Conservation (phyloP, 1,140 invertebrate species). For the Bilobella aurantiaca region DNA sequence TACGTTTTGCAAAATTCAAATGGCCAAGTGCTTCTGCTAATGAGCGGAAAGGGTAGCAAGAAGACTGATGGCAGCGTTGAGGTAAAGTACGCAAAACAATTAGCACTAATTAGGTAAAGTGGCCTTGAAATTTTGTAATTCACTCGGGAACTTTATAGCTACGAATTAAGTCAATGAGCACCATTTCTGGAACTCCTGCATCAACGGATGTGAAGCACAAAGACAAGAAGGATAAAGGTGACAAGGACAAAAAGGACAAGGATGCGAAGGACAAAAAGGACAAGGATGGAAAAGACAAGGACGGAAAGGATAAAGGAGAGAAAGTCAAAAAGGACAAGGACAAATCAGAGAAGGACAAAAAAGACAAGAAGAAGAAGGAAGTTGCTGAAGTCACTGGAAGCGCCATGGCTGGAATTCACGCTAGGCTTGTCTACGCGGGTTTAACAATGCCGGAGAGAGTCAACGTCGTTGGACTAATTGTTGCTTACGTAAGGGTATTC, state of each 20-base stretch:
- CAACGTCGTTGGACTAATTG: neutral
- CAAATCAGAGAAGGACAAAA: neutral
- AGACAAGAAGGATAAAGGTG: too few relatives aligned
- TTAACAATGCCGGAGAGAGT: neutral
- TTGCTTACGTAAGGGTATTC: neutral
- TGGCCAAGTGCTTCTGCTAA: neutral
- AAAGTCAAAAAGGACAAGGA: neutral
- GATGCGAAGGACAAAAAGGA: neutral
- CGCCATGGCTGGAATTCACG: neutral
- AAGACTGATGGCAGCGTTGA: too few relatives aligned
- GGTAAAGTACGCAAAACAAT: too few relatives aligned
- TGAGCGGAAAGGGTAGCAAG: constrained; percentile 4
- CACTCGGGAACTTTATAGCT: too few relatives aligned
- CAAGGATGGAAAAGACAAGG: neutral
- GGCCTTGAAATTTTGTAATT: too few relatives aligned
- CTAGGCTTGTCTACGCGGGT: neutral
- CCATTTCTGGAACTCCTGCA: too few relatives aligned
- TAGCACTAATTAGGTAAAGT: too few relatives aligned
- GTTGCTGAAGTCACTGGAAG: neutral
- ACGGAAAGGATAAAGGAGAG: neutral
- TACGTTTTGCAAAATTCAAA: neutral
- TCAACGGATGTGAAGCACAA: too few relatives aligned
- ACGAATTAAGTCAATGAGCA: too few relatives aligned
- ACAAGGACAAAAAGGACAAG: neutral
- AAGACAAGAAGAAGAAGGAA: constrained; percentile 1